Evolutionary conservation across 1,140 invertebrate genomes (phyloP).

Genomic region (Bombus superbus): DNA sequence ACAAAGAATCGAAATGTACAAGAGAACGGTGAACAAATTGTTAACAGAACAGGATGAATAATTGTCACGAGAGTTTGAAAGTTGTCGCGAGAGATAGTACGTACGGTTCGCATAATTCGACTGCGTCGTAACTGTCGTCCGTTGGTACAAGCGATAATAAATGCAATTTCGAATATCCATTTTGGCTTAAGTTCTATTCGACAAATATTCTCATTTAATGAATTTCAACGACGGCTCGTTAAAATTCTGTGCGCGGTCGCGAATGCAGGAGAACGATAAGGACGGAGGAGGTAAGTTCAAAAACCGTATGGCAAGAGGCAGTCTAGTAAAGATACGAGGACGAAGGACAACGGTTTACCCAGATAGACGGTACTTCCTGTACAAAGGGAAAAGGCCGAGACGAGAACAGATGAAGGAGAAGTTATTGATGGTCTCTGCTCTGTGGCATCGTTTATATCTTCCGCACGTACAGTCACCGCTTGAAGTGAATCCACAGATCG

Average conservation of each 20-base stretch:
- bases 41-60: too few species aligned
- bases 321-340: slow-evolving; percentile 19
- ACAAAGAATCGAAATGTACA: too few species aligned
- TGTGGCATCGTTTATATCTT: slow-evolving; percentile 76
- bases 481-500: slow-evolving; percentile 71
- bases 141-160: not conserved
- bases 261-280: slow-evolving; percentile 39
- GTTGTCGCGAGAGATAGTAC: too few species aligned
- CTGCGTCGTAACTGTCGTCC: too few species aligned
- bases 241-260: slow-evolving; percentile 27
- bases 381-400: slow-evolving; percentile 48
- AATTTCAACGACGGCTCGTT: slow-evolving; percentile 10
- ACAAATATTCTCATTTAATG: not conserved
- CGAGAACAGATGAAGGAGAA: slow-evolving; percentile 52
- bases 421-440: slow-evolving; percentile 76
- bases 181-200: not conserved
- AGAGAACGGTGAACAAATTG: too few species aligned
- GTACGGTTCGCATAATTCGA: too few species aligned
- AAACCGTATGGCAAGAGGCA: slow-evolving; percentile 18
- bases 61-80: too few species aligned
- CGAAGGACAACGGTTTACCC: slow-evolving; percentile 54
- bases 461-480: slow-evolving; percentile 70
- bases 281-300: not conserved
- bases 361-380: slow-evolving; percentile 42
- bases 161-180: too few species aligned